phyloP scores from a whole-genome alignment of 2,888 invertebrate genomes.

The Epinotia bilunana region DNA sequence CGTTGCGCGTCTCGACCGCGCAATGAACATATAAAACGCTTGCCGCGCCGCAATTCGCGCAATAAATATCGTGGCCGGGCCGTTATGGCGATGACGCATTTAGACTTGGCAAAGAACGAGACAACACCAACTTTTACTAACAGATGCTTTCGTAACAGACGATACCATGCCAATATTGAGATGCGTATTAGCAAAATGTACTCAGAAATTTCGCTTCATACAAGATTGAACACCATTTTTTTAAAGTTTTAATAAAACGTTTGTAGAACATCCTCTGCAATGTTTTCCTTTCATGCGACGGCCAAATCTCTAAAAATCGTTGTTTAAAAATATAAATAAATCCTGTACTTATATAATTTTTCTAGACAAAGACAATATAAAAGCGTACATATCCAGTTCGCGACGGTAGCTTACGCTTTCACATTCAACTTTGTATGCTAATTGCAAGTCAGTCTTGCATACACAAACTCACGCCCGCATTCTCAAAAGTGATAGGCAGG shows the following conservation, averaged over 20 bases:
- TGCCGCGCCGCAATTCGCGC: no score
- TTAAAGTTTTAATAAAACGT: no score
- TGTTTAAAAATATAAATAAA: conserved; percentile 30
- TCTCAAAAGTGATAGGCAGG: no score
- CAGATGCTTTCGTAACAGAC: background rate
- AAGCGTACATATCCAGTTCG: background rate
- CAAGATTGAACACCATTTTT: background rate
- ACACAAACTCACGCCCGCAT: no score
- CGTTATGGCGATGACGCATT: background rate
- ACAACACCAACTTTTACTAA: background rate
- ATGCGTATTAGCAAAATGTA: background rate
- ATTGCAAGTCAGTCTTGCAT: background rate
- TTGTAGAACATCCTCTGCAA: background rate
- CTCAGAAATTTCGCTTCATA: background rate
- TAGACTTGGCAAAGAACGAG: background rate
- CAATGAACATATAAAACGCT: no score
- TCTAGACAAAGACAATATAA: conserved; percentile 8
- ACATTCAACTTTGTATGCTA: background rate
- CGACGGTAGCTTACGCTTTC: background rate
- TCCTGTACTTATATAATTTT: conserved; percentile 33
- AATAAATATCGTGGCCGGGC: no score
- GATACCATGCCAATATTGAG: no score
- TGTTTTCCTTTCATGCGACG: conserved; percentile 17
- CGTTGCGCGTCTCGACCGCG: no score
- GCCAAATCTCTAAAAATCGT: conserved; percentile 17